These are phyloP conservation scores for Cremastinae sp. DNA, from an alignment of 2,888 invertebrate species.

Conservation along the genomic window DNA sequence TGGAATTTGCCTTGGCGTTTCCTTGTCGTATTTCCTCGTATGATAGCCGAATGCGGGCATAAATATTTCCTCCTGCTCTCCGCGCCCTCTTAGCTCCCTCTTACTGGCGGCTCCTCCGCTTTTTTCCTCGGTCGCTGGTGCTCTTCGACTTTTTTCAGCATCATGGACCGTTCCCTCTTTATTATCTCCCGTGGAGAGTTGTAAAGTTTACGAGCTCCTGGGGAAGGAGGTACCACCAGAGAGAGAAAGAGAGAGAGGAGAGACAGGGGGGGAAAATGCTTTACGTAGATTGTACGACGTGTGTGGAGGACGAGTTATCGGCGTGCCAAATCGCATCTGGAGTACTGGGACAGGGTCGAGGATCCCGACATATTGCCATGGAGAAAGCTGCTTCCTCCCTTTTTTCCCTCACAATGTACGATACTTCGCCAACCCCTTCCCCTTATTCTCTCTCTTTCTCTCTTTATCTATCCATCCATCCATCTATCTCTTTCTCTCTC, in stretches of 20 bases:
- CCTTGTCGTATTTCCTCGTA: background rate
- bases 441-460: conserved; percentile 7
- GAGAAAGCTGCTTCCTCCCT: conserved; percentile 42
- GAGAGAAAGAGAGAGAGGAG: conserved; percentile 17
- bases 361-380: conserved; percentile 47
- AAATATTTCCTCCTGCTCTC: conserved; percentile 28
- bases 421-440: conserved; percentile 33
- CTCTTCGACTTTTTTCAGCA: conserved; percentile 27
- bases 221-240: too few relatives aligned
- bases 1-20: conserved; percentile 17
- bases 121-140: conserved; percentile 41
- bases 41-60: conserved; percentile 25
- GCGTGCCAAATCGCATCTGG: conserved; percentile 61
- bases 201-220: conserved; percentile 63
- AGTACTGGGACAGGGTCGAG: conserved; percentile 63
- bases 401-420: conserved; percentile 63
- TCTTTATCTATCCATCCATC: conserved; percentile 33
- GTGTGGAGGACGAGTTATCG: conserved; percentile 60
- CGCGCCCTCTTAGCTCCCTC: conserved; percentile 21
- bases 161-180: conserved; percentile 55
- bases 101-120: conserved; percentile 24
- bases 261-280: background rate
- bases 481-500: conserved; percentile 13
- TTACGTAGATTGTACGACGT: conserved; percentile 9
- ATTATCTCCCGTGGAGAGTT: conserved; percentile 64